phyloP scores from a whole-genome alignment of 2,113 vertebrate species.

The Alethe castanea region DNA sequence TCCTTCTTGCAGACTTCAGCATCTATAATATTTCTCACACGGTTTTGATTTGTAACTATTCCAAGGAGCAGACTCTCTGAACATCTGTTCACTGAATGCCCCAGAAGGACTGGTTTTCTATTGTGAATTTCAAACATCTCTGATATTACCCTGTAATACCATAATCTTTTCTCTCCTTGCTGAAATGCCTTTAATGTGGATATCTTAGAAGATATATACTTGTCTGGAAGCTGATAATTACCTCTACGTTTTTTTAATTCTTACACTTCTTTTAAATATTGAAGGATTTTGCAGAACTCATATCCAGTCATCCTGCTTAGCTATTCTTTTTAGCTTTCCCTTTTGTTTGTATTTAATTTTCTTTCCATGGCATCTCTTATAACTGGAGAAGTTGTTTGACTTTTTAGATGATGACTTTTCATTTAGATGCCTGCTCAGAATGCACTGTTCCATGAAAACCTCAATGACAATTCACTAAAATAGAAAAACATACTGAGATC shows the following conservation, averaged over 20 bases:
- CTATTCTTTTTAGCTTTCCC: neutral
- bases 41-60: neutral
- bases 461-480: neutral
- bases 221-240: neutral
- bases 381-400: neutral
- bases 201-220: neutral
- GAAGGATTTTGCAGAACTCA: neutral
- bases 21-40: neutral
- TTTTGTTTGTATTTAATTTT: neutral
- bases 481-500: neutral
- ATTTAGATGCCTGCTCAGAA: neutral
- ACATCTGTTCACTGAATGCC: slow-evolving; percentile 27
- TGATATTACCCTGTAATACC: neutral
- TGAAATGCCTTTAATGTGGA: neutral
- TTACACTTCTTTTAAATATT: neutral
- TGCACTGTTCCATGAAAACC: neutral
- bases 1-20: neutral
- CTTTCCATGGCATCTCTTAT: neutral
- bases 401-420: neutral
- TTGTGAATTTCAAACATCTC: neutral
- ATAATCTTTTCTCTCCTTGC: neutral
- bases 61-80: slow-evolving; percentile 6
- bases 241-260: neutral
- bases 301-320: neutral
- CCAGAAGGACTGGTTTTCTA: neutral